A percentile compares a stretch with the other conserved stretches of the same genome.
These are phyloP conservation scores for Teleogryllus occipitalis DNA, from an alignment of 1,140 invertebrate genomes.

Conservation along the genomic window DNA sequence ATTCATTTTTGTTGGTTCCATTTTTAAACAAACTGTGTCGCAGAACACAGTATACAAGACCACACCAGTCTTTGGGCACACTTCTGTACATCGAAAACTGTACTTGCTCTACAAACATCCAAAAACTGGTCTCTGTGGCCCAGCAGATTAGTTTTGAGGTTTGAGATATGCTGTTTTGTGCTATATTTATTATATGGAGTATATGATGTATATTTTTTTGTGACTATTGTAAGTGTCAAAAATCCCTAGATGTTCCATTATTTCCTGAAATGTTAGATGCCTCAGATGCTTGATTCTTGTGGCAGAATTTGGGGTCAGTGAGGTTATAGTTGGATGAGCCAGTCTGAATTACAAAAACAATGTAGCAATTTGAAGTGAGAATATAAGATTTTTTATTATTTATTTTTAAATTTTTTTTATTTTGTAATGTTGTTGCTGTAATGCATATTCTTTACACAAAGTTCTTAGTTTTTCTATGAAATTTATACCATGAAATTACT, in stretches of 20 bases:
- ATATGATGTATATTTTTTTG: not conserved
- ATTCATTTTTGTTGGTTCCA: not conserved
- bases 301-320: not conserved
- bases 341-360: not conserved
- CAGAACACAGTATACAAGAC: no score
- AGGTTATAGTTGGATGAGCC: not conserved
- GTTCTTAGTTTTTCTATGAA: no score
- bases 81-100: not conserved
- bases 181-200: slow-evolving; percentile 2
- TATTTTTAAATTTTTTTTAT: not conserved
- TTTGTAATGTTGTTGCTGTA: not conserved
- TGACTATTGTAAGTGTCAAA: not conserved
- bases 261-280: not conserved
- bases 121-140: not conserved
- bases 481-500: no score
- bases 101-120: not conserved
- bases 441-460: not conserved
- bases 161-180: not conserved
- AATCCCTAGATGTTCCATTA: not conserved
- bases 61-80: not conserved
- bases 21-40: not conserved
- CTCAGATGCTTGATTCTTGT: not conserved
- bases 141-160: not conserved
- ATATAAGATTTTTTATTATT: not conserved
- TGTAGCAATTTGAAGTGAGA: not conserved